Base-by-base conservation (phyloP, 35 echinoderm and acorn worm species). In the Amphiura filiformis region DNA sequence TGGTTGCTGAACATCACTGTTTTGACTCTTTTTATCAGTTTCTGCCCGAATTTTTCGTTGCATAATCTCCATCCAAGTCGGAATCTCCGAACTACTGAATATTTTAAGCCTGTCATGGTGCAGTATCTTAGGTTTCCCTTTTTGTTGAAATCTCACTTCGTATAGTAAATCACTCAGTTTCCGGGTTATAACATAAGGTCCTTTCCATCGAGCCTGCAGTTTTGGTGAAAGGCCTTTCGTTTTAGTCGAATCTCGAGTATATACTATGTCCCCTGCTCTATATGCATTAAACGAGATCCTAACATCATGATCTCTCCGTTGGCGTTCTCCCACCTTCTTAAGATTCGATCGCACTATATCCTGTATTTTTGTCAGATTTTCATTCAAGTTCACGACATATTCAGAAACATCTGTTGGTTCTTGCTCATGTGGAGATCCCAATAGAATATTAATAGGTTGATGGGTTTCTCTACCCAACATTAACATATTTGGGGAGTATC, bases 401-500 rank as follows among this genome's bases (percentile, higher is more conserved):
- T 52, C 39, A 40, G 30, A 31, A 31, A n/a, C 35, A 12, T 0
- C 0, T 12, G 7, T 26, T 42, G 13, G 17, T 1, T 47, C 0
- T 56, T 83, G 23, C 28, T 31, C 26, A 3, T 32, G 35, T 20
- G 37, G 37, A 36, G 0, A 26, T n/a, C 84, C 65, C 76, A 84
- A 39, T 22, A 70, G 0, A 1, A 90, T 11, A 12, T 90, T 81
- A 34, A 83, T 76, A 35, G 88, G 81, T 0, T 35, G 38, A 39
- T 75, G n/a, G 13, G 75, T 76, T 47, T 90, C 81, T 3, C 81
- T 61, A 0, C 88, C 88, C 18, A 90, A 37, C 80, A 90, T 84
- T 31, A 90, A 12, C 32, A 77, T 82, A 41, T 90, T 90, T 13
- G 88, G 88, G 14, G 81, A 28, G 65, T 56, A 92, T 36, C 90